Evolutionary conservation across 2,888 invertebrate species (phyloP).

Genomic region (Calameuta idolon): DNA sequence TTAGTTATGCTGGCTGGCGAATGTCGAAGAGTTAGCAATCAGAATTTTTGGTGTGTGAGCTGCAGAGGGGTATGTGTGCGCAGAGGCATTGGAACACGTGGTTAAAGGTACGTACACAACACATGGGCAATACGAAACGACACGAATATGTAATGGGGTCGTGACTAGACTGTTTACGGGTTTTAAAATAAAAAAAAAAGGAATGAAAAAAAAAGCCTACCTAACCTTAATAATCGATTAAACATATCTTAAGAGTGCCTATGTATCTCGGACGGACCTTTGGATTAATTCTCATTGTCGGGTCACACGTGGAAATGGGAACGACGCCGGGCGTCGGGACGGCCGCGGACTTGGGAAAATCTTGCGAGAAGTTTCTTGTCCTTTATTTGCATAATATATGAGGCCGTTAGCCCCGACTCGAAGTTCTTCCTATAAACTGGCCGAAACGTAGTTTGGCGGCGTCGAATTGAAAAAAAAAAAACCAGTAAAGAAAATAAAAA

Average conservation of each 20-base stretch:
- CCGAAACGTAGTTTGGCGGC: background rate
- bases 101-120: slow-evolving; percentile 36
- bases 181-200: background rate
- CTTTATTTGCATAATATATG: slow-evolving; percentile 10
- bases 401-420: background rate
- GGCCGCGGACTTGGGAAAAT: background rate
- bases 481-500: background rate
- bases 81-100: slow-evolving; percentile 21
- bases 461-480: background rate
- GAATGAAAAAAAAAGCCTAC: slow-evolving; percentile 7
- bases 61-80: background rate
- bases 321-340: background rate
- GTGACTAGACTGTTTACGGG: slow-evolving; percentile 11
- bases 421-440: background rate
- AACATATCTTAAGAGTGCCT: background rate
- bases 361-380: background rate
- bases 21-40: slow-evolving; percentile 16
- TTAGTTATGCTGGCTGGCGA: background rate
- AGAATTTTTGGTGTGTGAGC: slow-evolving; percentile 26
- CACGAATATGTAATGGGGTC: slow-evolving; percentile 31
- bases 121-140: slow-evolving; percentile 16
- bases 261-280: background rate
- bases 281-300: background rate
- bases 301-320: background rate
- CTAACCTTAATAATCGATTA: background rate